Conservation (phyloP, 2,797 vertebrate genomes). For the Valencia hispanica region DNA sequence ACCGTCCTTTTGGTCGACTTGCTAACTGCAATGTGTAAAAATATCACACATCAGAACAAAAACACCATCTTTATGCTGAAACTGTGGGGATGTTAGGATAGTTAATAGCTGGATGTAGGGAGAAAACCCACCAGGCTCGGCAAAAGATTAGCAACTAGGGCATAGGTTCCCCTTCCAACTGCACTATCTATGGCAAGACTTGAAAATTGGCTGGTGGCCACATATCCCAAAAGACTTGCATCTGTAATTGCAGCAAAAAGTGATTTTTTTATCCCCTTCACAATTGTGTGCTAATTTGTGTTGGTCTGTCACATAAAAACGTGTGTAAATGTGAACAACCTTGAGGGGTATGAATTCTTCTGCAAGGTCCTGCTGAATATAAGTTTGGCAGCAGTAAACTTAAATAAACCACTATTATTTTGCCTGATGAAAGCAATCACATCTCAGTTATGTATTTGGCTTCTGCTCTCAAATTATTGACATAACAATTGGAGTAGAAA, state of each 20-base stretch:
- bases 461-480: constrained; percentile 60
- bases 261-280: neutral
- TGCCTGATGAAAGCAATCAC: constrained; percentile 48
- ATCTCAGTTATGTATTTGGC: constrained; percentile 54
- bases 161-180: neutral
- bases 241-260: neutral
- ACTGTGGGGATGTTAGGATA: neutral
- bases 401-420: neutral
- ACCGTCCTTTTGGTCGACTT: neutral
- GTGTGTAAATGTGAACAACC: no score
- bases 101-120: neutral
- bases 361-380: neutral
- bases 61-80: neutral
- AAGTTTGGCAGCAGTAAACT: neutral
- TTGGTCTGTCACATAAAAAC: neutral
- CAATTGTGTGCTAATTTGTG: neutral
- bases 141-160: neutral
- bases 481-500: constrained; percentile 56
- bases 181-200: neutral
- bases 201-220: neutral
- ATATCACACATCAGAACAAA: neutral
- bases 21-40: neutral
- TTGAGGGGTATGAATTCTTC: neutral
- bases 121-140: no score
- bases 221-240: neutral